phyloP scores from a whole-genome alignment of 2,888 invertebrate species.

The Andrena haemorrhoa region DNA sequence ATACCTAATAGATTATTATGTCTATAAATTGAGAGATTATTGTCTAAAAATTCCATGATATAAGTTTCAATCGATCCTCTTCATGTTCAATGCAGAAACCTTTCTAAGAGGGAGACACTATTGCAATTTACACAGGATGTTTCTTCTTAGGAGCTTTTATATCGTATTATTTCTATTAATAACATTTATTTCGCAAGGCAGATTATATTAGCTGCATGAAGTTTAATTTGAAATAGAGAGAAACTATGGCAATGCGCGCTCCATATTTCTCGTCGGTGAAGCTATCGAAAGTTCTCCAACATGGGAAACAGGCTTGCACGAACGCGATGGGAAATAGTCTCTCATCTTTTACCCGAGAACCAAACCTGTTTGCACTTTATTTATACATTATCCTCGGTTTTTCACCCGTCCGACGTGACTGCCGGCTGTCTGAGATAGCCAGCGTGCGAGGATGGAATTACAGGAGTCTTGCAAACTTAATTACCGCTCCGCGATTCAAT shows the following conservation, averaged over 20 bases:
- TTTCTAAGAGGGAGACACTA: background rate
- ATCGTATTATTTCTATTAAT: conserved; percentile 15
- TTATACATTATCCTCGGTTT: conserved; percentile 31
- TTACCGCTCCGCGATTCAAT: conserved; percentile 54
- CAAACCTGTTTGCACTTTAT: conserved; percentile 45
- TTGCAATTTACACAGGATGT: background rate
- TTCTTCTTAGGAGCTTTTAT: background rate
- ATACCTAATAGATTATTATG: too few relatives aligned
- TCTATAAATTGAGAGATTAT: too few relatives aligned
- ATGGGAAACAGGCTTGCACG: background rate
- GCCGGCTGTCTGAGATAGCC: conserved; percentile 30
- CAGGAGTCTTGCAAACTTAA: conserved; percentile 46
- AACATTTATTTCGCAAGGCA: background rate
- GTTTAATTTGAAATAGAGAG: background rate
- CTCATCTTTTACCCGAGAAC: conserved; percentile 28
- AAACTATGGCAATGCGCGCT: background rate
- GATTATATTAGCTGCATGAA: conserved; percentile 8
- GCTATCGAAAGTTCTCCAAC: conserved; percentile 14
- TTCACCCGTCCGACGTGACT: conserved; percentile 26
- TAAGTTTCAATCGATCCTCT: background rate
- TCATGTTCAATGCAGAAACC: background rate
- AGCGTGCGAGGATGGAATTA: conserved; percentile 42
- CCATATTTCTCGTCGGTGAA: background rate
- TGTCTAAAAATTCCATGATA: too few relatives aligned
- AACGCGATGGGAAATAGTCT: conserved; percentile 16